Conservation (phyloP, 2,113 vertebrate species). For the Chionomys nivalis region DNA sequence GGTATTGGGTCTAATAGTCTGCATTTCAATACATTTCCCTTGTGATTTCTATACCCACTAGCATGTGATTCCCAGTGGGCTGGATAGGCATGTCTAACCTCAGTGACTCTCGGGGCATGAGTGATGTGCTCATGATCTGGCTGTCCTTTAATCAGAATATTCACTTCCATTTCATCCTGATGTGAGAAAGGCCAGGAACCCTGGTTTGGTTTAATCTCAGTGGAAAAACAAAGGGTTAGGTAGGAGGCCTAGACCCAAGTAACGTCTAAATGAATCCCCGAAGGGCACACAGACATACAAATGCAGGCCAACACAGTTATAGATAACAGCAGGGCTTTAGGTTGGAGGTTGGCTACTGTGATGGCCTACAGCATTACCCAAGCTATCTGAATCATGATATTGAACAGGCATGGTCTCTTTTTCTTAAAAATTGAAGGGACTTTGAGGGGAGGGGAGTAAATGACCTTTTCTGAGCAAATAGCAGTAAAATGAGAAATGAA, state of each 20-base stretch:
- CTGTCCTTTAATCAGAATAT: background rate
- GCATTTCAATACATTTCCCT: background rate
- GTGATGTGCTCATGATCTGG: background rate
- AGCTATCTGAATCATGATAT: background rate
- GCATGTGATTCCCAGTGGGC: background rate
- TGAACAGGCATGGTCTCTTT: slow-evolving; percentile 1
- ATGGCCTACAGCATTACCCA: background rate
- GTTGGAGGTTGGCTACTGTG: background rate
- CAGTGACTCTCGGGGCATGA: background rate
- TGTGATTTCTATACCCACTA: background rate
- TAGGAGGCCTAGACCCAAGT: background rate
- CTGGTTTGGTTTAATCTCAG: background rate
- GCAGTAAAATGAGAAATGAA: slow-evolving; percentile 54
- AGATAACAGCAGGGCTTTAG: background rate
- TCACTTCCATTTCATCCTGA: background rate
- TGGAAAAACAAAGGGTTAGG: background rate
- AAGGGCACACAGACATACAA: too few relatives aligned
- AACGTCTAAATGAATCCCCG: too few relatives aligned
- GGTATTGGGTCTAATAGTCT: background rate
- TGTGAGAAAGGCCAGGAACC: background rate
- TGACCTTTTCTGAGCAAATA: slow-evolving; percentile 63
- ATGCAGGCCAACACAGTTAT: background rate
- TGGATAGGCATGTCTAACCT: background rate
- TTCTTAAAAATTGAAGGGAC: slow-evolving; percentile 20
- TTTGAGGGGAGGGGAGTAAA: background rate